These are phyloP conservation scores for Myiothlypis coronata DNA, from an alignment of 2,797 vertebrate genomes.

Conservation along the genomic window DNA sequence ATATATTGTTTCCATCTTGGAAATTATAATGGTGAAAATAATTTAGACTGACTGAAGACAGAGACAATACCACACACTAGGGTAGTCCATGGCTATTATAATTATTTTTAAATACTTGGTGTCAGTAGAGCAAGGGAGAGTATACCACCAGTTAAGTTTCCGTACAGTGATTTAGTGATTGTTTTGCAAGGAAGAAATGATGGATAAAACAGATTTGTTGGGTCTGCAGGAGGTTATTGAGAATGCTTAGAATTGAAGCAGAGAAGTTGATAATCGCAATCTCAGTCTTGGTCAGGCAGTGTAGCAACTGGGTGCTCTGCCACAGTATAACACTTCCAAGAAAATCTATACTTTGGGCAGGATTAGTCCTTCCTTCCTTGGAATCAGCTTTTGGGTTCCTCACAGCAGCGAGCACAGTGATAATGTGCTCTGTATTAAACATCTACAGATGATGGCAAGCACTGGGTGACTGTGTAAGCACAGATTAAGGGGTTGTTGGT, in stretches of 20 bases:
- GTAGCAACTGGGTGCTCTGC: background rate
- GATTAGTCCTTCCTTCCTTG: background rate
- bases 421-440: background rate
- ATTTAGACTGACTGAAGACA: background rate
- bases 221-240: background rate
- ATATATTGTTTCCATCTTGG: background rate
- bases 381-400: background rate
- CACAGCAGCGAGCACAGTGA: background rate
- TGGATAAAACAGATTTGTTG: background rate
- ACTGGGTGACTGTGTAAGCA: background rate
- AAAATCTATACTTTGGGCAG: background rate
- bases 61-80: background rate
- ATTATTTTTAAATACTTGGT: background rate
- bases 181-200: background rate
- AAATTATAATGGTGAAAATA: background rate
- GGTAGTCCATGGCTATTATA: background rate
- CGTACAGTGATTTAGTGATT: background rate
- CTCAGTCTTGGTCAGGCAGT: background rate
- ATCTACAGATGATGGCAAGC: rapidly evolving
- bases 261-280: background rate
- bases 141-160: background rate
- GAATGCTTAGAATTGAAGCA: background rate
- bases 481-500: background rate
- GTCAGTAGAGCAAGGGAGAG: background rate
- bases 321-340: background rate